A percentile compares a stretch with the other conserved stretches of the same genome.
Evolutionary conservation across 2,113 vertebrate species (phyloP).

Genomic region (Brachionichthys hirsutus): DNA sequence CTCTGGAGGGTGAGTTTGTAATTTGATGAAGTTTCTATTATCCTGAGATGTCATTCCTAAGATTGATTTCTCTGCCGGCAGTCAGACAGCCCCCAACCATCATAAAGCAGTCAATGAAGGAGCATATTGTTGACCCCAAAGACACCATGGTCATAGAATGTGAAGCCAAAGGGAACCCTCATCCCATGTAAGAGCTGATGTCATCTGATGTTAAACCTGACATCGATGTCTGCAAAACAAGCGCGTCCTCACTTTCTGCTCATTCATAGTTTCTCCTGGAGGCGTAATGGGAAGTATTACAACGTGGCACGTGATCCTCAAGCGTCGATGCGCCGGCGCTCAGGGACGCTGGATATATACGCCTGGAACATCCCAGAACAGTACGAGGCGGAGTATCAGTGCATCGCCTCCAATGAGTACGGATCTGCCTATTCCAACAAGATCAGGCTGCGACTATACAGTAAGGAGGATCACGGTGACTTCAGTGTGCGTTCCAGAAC

Average conservation of each 20-base stretch:
- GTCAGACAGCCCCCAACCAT: slow-evolving; percentile 95
- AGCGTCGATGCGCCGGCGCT: slow-evolving; percentile 85
- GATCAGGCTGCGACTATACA: slow-evolving; percentile 91
- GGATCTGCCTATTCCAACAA: slow-evolving; percentile 92
- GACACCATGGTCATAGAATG: slow-evolving; percentile 94
- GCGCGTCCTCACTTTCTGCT: not conserved
- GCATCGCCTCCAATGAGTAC: slow-evolving; percentile 88
- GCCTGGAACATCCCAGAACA: slow-evolving; percentile 88
- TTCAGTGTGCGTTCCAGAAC: too few relatives aligned
- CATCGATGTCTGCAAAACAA: not conserved
- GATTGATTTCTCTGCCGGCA: slow-evolving; percentile 58
- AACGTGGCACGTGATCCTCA: slow-evolving; percentile 91
- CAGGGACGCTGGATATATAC: slow-evolving; percentile 91
- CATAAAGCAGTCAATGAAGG: slow-evolving; percentile 91
- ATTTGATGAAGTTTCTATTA: not conserved
- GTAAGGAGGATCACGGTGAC: slow-evolving; percentile 76
- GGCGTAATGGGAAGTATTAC: slow-evolving; percentile 90
- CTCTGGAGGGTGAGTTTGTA: slow-evolving; percentile 86
- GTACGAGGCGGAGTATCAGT: slow-evolving; percentile 96
- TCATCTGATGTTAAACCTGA: not conserved
- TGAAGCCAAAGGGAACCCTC: slow-evolving; percentile 92
- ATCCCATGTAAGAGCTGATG: slow-evolving; percentile 83
- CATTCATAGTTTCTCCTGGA: slow-evolving; percentile 88
- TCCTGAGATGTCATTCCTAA: not conserved
- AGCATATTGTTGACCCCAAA: slow-evolving; percentile 93